These are phyloP conservation scores for Pseudotriccus pelzelni DNA, from an alignment of 2,797 vertebrate genomes.

Conservation along the genomic window DNA sequence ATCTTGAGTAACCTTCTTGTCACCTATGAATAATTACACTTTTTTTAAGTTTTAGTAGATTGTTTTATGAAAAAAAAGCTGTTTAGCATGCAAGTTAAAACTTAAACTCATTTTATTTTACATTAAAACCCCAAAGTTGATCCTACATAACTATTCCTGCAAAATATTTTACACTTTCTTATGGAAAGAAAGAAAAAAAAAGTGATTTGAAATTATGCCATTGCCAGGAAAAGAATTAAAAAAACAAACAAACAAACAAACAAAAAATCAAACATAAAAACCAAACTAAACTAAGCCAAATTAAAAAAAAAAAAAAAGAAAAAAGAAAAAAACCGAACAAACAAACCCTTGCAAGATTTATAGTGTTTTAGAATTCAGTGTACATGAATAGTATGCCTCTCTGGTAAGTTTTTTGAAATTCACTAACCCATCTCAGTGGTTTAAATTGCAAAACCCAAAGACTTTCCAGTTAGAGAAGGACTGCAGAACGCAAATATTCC, in stretches of 20 bases:
- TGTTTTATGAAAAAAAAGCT: background rate
- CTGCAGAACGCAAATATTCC: background rate
- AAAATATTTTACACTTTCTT: constrained; percentile 29
- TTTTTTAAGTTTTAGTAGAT: background rate
- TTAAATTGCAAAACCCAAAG: background rate
- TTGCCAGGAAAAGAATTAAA: background rate
- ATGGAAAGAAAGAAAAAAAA: background rate
- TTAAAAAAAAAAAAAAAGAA: background rate
- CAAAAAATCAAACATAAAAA: too few relatives aligned
- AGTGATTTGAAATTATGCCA: background rate
- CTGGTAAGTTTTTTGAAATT: background rate
- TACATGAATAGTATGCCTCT: background rate
- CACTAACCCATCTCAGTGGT: background rate
- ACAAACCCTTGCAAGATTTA: background rate
- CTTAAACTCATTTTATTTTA: constrained; percentile 49
- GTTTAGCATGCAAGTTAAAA: constrained; percentile 7
- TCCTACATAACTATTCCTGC: constrained; percentile 11
- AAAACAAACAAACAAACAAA: background rate
- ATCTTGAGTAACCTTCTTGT: background rate
- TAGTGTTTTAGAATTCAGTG: background rate
- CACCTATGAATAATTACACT: background rate
- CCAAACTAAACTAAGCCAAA: background rate
- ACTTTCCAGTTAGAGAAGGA: background rate
- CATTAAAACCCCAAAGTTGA: background rate
- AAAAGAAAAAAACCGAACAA: background rate